Evolutionary conservation across 2,797 vertebrate species (phyloP).

Genomic region (Hippocampus kuda): DNA sequence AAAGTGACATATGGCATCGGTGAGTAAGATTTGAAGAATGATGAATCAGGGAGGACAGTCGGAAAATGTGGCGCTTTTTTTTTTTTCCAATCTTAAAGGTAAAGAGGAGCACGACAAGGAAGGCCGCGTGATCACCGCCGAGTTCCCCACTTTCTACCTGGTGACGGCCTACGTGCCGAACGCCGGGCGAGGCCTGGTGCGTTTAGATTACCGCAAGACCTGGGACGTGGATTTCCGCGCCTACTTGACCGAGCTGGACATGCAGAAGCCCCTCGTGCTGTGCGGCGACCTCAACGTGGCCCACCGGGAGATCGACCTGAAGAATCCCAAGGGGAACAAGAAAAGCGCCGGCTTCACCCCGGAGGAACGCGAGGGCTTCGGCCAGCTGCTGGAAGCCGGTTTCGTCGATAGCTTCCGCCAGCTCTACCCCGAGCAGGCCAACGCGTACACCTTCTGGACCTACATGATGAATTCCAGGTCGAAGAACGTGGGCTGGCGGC

Average conservation of each 20-base stretch:
- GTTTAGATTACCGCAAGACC: slow-evolving; percentile 79
- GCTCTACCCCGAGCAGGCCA: slow-evolving; percentile 71
- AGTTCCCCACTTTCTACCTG: slow-evolving; percentile 75
- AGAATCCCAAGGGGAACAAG: slow-evolving; percentile 83
- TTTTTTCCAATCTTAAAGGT: slow-evolving; percentile 48
- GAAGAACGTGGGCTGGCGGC: slow-evolving; percentile 87
- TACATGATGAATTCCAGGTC: slow-evolving; percentile 86
- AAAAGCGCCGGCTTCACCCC: slow-evolving; percentile 83
- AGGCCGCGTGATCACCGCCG: slow-evolving; percentile 83
- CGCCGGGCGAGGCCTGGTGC: slow-evolving; percentile 72
- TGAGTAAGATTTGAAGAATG: slow-evolving; percentile 47
- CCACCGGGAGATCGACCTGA: slow-evolving; percentile 84
- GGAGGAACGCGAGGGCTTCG: slow-evolving; percentile 79
- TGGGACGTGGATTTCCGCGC: slow-evolving; percentile 79
- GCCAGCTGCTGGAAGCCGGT: slow-evolving; percentile 68
- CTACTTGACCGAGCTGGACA: slow-evolving; percentile 72
- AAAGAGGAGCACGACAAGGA: slow-evolving; percentile 88
- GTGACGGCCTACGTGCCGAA: slow-evolving; percentile 84
- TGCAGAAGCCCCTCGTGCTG: slow-evolving; percentile 76
- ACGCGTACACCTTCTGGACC: slow-evolving; percentile 90
- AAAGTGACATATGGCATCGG: slow-evolving; percentile 83
- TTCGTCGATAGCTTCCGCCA: slow-evolving; percentile 82
- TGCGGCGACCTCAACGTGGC: slow-evolving; percentile 89
- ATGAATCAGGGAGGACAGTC: too few species aligned
- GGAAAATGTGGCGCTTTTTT: not conserved